Percentiles rank a stretch among this genome's conserved stretches.
These are phyloP conservation scores for Trichopoda pennipes DNA, from an alignment of 2,888 invertebrate species.

Conservation along the genomic window DNA sequence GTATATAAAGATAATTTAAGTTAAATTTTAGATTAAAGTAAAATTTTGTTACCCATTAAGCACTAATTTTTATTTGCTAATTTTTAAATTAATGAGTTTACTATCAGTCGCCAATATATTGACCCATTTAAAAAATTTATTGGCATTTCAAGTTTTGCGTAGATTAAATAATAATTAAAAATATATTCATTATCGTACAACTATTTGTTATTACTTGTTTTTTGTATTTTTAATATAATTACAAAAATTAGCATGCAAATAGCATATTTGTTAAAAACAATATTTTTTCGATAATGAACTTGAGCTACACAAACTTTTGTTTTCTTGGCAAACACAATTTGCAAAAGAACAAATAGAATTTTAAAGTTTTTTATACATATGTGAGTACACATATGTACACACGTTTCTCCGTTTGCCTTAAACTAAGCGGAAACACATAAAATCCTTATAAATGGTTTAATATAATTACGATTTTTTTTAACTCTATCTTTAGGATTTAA, in stretches of 20 bases:
- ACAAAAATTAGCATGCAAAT: slow-evolving; percentile 46
- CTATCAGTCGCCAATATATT: slow-evolving; percentile 14
- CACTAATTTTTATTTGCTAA: too few relatives aligned
- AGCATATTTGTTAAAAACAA: slow-evolving; percentile 12
- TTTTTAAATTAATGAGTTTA: neutral
- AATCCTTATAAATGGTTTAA: slow-evolving; percentile 37
- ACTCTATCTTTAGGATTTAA: slow-evolving; percentile 22
- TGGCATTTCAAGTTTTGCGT: slow-evolving; percentile 10
- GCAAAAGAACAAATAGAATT: slow-evolving; percentile 43
- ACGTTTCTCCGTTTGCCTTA: slow-evolving; percentile 27
- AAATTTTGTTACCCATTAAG: too few relatives aligned
- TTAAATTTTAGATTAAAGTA: too few relatives aligned
- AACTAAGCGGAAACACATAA: slow-evolving; percentile 54
- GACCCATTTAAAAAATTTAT: slow-evolving; percentile 44
- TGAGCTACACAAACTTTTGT: slow-evolving; percentile 20
- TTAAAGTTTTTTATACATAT: slow-evolving; percentile 14
- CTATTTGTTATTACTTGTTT: slow-evolving; percentile 2
- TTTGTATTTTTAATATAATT: slow-evolving; percentile 21
- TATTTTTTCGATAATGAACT: slow-evolving; percentile 49
- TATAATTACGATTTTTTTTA: slow-evolving; percentile 15
- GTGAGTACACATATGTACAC: neutral
- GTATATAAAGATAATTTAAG: too few relatives aligned
- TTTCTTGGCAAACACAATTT: slow-evolving; percentile 26
- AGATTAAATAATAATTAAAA: slow-evolving; percentile 3
- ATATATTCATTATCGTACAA: neutral